These are phyloP conservation scores for Entomobrya proxima DNA, from an alignment of 2,888 invertebrate species.

Conservation along the genomic window DNA sequence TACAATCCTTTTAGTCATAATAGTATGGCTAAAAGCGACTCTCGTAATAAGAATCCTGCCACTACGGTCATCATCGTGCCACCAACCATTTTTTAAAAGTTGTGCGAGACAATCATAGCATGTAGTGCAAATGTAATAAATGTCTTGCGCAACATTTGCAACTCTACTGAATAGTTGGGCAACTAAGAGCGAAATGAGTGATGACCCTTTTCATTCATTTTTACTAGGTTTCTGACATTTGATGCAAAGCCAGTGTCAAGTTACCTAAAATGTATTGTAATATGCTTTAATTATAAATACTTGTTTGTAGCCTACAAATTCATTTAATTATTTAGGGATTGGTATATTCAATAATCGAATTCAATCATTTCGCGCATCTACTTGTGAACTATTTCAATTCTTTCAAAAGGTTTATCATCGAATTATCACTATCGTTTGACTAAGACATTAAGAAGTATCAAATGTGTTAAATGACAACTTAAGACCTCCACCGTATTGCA, in stretches of 20 bases:
- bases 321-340: too few species aligned
- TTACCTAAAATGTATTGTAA: not conserved
- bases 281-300: not conserved
- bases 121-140: conserved; percentile 4
- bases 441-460: not conserved
- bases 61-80: not conserved
- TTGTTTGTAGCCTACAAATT: not conserved
- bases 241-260: not conserved
- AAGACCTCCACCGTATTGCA: too few species aligned
- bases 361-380: too few species aligned
- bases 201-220: conserved; percentile 42
- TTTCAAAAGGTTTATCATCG: not conserved
- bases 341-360: too few species aligned
- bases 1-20: conserved; percentile 1
- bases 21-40: too few species aligned
- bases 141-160: conserved; percentile 12
- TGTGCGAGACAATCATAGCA: not conserved
- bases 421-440: not conserved
- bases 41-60: too few species aligned
- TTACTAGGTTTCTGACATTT: conserved; percentile 13
- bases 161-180: conserved; percentile 1
- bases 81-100: not conserved
- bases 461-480: not conserved
- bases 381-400: conserved; percentile 9
- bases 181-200: conserved; percentile 3